Evolutionary conservation across 2,888 invertebrate species (phyloP), one percentile per base, ranked within the genome.

Genomic region (Hirtodrosophila confusa): DNA sequence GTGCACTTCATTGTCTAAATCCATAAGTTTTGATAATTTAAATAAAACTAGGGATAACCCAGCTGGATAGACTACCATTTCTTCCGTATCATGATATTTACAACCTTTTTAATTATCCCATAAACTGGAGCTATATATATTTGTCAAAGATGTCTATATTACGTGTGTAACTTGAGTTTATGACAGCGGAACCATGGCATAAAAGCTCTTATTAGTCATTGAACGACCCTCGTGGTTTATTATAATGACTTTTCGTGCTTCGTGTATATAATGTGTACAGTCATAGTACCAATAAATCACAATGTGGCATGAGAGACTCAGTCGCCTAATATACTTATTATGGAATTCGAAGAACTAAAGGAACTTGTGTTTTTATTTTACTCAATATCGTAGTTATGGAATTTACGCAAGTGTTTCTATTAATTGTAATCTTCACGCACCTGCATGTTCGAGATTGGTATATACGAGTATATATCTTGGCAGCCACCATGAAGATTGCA

Each of bases 401-500:
- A 51, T 55, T 12, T 43, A 4, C 4, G 27, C 44, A 47, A 35
- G 39, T 54, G 48, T 53, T 53, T 31, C 36, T n/a, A 56, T 48
- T 53, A 49, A 49, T 45, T 53, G 56, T 33, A 41, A 65, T 49
- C 47, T 65, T 49, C 41, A 65, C 53, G 49, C 73, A 72, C 45
- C 69, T 72, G 67, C 11, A 6, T 37, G 17, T 11, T 8, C 29
- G 35, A 33, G 31, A 47, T 64, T 17, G 41, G 31, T 41, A 23
- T 37, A 29, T 37, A 37, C 31, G 17, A 36, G 31, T 41, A 23
- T 37, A 29, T 37, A 37, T 36, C 33, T 50, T 40, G 57, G 55
- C 66, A 66, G 61, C 48, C 48, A 61, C 36, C 69, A 37, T 57
- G 54, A 71, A 71, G 54, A 55, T 70, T 33, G 43, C 60, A 63